Evolutionary conservation across 2,113 vertebrate genomes (phyloP), one percentile per base, ranked within the genome.

Genomic region (Trochalopteron elliotii): DNA sequence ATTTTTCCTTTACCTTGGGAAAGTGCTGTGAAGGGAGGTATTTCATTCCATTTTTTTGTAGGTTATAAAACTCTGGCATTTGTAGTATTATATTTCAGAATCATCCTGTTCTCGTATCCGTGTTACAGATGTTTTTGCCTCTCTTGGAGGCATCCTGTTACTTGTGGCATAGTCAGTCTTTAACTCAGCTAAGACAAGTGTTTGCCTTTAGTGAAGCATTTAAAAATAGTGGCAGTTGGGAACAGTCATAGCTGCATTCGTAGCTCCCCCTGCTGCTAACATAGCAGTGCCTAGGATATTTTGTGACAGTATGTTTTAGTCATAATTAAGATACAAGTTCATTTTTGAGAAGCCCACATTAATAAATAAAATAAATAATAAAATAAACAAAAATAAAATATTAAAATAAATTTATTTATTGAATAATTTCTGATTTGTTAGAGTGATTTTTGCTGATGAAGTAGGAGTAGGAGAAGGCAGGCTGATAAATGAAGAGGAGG

Each of bases 191-290:
- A 12, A 63, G 19, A 24, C 39, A 50, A 33, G 15, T 81, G 9
- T 55, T 78, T 71, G 35, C 5, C 44, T 63, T 60, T 11, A 81
- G 8, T 33, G 39, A 70, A 81, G 25, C 31, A 22, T 69, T 85
- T 31, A 15, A 47, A 84, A 77, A n/a, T 22, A 7, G 5, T 7
- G 27, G 30, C 16, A 2, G n/a, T 87, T 82, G 37, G 15, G 10
- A 95, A 35, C 21, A 33, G 2, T 60, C 50, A 70, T 88, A 74
- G 47, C 75, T 92, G 71, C 80, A 60, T 86, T 86, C 1, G 0
- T 77, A 95, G 93, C 95, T 96, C 96, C 94, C 96, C 94, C 96
- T 96, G 90, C 93, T 97, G 95, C 37, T 90, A 42, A 47, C 49
- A n/a, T 5, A 47, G 70, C 27, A 30, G 57, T 70, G 27, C 42